Base-by-base conservation (phyloP, 2,113 vertebrate species). In the Riparia riparia region DNA sequence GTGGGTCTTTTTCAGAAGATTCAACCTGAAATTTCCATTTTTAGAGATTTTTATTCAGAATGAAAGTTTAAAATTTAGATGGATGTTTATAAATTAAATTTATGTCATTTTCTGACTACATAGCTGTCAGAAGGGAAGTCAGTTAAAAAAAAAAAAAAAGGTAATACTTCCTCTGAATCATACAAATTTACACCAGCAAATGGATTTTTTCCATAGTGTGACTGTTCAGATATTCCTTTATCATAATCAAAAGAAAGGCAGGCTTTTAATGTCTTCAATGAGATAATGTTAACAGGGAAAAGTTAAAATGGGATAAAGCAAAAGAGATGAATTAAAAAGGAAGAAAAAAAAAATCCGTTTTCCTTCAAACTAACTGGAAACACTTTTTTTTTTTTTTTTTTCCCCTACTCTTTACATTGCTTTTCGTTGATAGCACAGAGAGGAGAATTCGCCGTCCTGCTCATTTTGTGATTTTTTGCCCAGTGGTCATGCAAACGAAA, bases 401-500 rank as follows among this genome's bases (percentile, higher is more conserved):
- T 37, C 10, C 12, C 9, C 9, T 28, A 6, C 3, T 29, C 8
- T 44, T 34, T 44, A 2, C 8, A 0, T 51, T 34, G 41, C 15
- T 57, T 74, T 84, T 4, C 1, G 1, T 16, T 37, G 39, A 8
- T 22, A 32, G 17, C 53, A 25, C 14, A 17, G 56, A 32, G n/a
- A 11, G 10, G n/a, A 24, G 65, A 72, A 29, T 61, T 56, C 51
- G 22, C 74, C 24, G 25, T 78, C 24, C 49, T 64, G 17, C n/a
- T 57, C 10, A 0, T 19, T 44, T 57, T 8, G 31, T 65, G 57
- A 72, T 70, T 72, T 87, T 56, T 1, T 57, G 22, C 24, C 44
- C 49, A 0, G 0, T 34, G 26, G 44, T 26, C 45, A 50, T 0
- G 1, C 37, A 72, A 54, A 71, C 1, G 3, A 51, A 80, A 65